phyloP scores from a whole-genome alignment of 2,113 vertebrate species.

The Pachyramphus minor region DNA sequence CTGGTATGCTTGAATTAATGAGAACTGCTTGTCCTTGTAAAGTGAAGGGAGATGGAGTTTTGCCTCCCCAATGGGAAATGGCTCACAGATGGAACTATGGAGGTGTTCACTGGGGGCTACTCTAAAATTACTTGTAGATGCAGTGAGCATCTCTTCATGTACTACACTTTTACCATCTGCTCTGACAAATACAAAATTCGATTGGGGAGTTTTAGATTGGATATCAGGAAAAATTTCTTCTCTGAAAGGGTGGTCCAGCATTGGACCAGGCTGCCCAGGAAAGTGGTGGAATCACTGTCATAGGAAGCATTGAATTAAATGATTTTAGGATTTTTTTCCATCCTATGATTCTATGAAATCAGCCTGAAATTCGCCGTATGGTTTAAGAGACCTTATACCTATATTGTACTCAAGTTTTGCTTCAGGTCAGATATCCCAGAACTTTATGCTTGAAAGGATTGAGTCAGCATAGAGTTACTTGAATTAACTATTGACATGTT shows the following conservation, averaged over 20 bases:
- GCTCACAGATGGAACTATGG: background rate
- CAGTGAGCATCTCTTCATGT: background rate
- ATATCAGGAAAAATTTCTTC: background rate
- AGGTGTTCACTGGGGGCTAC: background rate
- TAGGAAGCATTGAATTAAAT: background rate
- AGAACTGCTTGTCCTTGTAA: background rate
- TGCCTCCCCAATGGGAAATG: background rate
- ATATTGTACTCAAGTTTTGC: background rate
- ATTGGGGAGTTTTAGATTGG: background rate
- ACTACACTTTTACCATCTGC: background rate
- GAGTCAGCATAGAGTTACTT: background rate
- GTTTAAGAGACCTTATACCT: background rate
- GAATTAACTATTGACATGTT: background rate
- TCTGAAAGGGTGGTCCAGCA: background rate
- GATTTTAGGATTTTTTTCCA: background rate
- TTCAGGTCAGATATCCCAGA: background rate
- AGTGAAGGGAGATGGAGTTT: background rate
- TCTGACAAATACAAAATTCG: background rate
- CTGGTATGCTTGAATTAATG: background rate
- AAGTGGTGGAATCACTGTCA: background rate
- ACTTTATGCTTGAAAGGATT: background rate
- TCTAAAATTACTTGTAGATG: background rate
- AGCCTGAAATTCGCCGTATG: background rate
- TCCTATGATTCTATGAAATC: background rate
- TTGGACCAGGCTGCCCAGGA: background rate